Evolutionary conservation across 2,888 invertebrate species (phyloP).

Genomic region (Brachypalpus laphriformis): DNA sequence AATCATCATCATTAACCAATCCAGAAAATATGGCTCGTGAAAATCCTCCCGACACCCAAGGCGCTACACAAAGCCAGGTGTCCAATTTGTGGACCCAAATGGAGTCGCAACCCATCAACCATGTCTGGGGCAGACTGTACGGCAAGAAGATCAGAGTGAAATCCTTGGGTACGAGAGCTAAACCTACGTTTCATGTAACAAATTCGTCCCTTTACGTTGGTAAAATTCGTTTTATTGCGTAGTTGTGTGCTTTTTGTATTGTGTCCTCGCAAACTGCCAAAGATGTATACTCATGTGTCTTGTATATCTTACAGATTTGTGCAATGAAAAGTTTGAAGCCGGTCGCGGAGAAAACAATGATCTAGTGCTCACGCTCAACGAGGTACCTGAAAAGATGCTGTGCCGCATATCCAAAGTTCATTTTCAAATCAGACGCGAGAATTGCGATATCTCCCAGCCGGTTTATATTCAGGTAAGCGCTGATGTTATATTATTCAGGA

Average conservation of each 20-base stretch:
- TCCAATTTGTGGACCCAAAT: constrained; percentile 80
- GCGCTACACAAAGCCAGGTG: constrained; percentile 79
- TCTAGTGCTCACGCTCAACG: constrained; percentile 80
- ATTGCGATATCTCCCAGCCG: constrained; percentile 80
- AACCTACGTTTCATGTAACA: constrained; percentile 78
- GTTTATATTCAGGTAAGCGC: constrained; percentile 82
- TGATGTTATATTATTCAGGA: neutral
- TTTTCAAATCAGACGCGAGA: constrained; percentile 83
- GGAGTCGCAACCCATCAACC: constrained; percentile 82
- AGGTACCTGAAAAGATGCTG: constrained; percentile 80
- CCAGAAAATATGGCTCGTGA: constrained; percentile 80
- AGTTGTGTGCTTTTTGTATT: neutral
- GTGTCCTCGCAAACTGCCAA: neutral
- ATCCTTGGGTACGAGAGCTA: constrained; percentile 81
- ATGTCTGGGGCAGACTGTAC: constrained; percentile 82
- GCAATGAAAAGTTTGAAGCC: constrained; percentile 82
- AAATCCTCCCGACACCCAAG: constrained; percentile 76
- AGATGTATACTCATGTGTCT: too few species aligned
- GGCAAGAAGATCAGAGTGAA: constrained; percentile 81
- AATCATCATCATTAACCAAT: neutral
- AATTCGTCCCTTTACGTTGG: constrained; percentile 80
- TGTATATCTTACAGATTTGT: constrained; percentile 80
- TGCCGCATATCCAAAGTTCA: constrained; percentile 84
- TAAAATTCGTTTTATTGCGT: constrained; percentile 75
- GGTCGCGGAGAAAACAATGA: constrained; percentile 83